Base-by-base conservation (phyloP, 2,797 vertebrate species). In the Xenops minutus region DNA sequence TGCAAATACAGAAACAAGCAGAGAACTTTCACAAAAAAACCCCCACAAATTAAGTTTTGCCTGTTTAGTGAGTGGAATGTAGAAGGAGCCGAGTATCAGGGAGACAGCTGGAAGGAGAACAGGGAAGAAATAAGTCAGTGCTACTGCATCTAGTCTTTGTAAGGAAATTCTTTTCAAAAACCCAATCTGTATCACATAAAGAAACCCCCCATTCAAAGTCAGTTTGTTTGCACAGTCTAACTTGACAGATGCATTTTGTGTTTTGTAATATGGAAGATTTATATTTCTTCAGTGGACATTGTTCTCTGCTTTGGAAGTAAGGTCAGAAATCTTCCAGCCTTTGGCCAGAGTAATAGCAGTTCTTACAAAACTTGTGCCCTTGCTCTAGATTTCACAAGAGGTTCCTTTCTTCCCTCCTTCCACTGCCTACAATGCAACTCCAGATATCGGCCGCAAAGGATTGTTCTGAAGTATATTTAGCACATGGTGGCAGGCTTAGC, bases 401-500 rank as follows among this genome's bases (percentile, higher is more conserved):
- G 37, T 79, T 92, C 61, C 39, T 94, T 85, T 78, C 48, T 85
- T 54, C 64, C 71, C 77, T 64, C 64, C 48, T 83, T 71, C 89
- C 51, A 16, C n/a, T 81, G 39, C 54, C 58, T 68, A n/a, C 73
- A 61, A 48, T 1, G 2, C 20, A 52, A 8, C 63, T 85, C 56
- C 81, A 92, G 75, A 72, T n/a, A 48, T 23, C 39, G 61, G 59
- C 76, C 74, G 43, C 68, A 79, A 67, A 82, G 48, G 58, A 17
- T 46, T 96, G 90, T 52, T 92, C 59, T 86, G 84, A 49, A 62
- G 56, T 79, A 16, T 52, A 67, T 87, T 88, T 93, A 95, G 89
- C 93, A 92, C 92, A 80, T 7, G 90, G 87, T 92, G 92, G 87
- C 94, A 96, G 94, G 85, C 77, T 96, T 95, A 59, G 90, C 90